A percentile compares a stretch with the other conserved stretches of the same genome.
phyloP scores from a whole-genome alignment of 2,797 vertebrate genomes.

The Passerculus sandwichensis region DNA sequence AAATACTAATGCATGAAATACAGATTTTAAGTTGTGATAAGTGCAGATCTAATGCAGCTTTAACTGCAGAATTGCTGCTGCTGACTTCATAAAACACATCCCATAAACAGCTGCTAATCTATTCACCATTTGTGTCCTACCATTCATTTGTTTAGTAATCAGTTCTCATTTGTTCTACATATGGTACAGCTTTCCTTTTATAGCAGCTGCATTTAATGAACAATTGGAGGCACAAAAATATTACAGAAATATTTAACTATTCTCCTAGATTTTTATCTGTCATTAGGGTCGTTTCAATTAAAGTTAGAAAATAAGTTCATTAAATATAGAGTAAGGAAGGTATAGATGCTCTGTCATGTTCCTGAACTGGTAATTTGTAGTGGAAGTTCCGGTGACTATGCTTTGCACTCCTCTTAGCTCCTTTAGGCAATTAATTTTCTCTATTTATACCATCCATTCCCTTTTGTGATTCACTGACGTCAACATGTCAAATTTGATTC shows the following conservation, averaged over 20 bases:
- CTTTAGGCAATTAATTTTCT: conserved; percentile 73
- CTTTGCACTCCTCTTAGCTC: conserved; percentile 70
- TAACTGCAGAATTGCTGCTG: conserved; percentile 20
- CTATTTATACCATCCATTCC: conserved; percentile 61
- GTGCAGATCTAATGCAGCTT: conserved; percentile 11
- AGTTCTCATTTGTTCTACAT: conserved; percentile 56
- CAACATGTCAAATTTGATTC: conserved; percentile 68
- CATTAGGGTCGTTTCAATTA: neutral
- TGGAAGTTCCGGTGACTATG: conserved; percentile 65
- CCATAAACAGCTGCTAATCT: conserved; percentile 55
- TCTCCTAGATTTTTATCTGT: neutral
- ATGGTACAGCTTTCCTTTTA: conserved; percentile 28
- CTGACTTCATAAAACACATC: conserved; percentile 21
- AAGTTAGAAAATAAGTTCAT: neutral
- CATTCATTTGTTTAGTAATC: conserved; percentile 56
- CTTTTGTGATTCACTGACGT: conserved; percentile 61
- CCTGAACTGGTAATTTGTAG: conserved; percentile 66
- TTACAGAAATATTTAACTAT: conserved; percentile 17
- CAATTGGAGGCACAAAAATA: conserved; percentile 25
- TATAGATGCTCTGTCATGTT: conserved; percentile 68
- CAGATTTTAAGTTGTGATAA: neutral
- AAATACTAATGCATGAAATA: conserved; percentile 28
- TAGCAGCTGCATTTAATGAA: conserved; percentile 49
- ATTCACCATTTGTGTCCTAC: conserved; percentile 38
- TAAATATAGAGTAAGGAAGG: neutral